A percentile compares a stretch with the other conserved stretches of the same genome.
Conservation (phyloP, 1,140 invertebrate genomes). For the Eriocheir sinensis region DNA sequence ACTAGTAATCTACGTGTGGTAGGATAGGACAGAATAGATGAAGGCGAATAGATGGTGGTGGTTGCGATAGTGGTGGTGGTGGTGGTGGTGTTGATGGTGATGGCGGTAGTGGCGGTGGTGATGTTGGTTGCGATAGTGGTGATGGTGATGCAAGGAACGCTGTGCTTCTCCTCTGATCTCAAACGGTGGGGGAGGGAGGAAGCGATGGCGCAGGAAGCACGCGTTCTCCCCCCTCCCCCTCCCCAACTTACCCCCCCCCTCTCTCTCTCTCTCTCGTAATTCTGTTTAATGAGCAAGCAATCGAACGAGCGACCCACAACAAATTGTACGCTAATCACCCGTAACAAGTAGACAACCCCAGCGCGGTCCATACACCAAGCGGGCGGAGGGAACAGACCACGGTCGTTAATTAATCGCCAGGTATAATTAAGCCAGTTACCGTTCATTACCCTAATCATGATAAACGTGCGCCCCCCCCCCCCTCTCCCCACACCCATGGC, state of each 20-base stretch:
- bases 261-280: not conserved
- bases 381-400: not conserved
- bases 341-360: not conserved
- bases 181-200: no score
- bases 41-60: no score
- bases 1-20: no score
- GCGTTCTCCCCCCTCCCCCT: slow-evolving; percentile 32
- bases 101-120: no score
- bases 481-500: no score
- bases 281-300: not conserved
- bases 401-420: not conserved
- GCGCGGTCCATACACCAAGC: not conserved
- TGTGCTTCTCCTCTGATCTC: no score
- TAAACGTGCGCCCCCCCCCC: not conserved
- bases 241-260: not conserved
- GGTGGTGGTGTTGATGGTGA: no score
- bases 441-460: slow-evolving; percentile 11
- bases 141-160: no score
- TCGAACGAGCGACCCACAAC: not conserved
- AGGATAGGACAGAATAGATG: no score
- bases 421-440: slow-evolving; percentile 11
- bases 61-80: no score
- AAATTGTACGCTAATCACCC: not conserved
- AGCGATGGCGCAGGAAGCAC: no score
- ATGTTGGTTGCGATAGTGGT: no score